Conservation (phyloP, 1,140 invertebrate species). For the Drosophila albomicans region DNA sequence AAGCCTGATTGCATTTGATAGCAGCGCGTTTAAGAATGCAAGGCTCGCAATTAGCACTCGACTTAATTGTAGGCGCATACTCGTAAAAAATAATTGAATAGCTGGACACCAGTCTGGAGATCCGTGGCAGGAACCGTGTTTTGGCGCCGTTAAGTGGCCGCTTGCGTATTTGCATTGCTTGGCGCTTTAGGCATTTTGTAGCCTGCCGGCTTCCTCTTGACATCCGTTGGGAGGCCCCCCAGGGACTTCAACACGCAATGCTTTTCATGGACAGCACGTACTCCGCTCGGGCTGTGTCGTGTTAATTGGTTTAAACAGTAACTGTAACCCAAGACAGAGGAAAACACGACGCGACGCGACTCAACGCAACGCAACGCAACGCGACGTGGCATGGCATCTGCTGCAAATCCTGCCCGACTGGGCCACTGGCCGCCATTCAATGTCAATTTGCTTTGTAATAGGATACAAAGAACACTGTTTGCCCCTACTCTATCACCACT, state of each 20-base stretch:
- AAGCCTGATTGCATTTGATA: background rate
- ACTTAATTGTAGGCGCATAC: constrained; percentile 45
- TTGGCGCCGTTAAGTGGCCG: constrained; percentile 59
- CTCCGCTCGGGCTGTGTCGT: constrained; percentile 27
- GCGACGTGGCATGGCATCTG: constrained; percentile 28
- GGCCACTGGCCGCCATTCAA: constrained; percentile 38
- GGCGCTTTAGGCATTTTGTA: constrained; percentile 35
- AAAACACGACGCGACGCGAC: background rate
- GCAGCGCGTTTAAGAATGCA: constrained; percentile 7
- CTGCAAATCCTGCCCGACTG: constrained; percentile 57
- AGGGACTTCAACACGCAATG: constrained; percentile 50
- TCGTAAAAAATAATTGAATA: constrained; percentile 50
- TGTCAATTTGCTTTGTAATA: constrained; percentile 76
- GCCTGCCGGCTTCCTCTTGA: constrained; percentile 1
- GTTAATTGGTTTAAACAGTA: constrained; percentile 82
- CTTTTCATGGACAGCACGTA: constrained; percentile 31
- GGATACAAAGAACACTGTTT: constrained; percentile 46
- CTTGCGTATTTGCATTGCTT: constrained; percentile 64
- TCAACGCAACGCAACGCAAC: background rate
- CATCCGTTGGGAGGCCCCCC: constrained; percentile 38
- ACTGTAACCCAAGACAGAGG: constrained; percentile 68
- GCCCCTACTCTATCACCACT: background rate
- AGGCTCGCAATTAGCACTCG: constrained; percentile 29
- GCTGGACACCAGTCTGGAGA: background rate
- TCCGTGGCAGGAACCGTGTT: constrained; percentile 12